Conservation (phyloP, 1,140 invertebrate genomes). For the Eciton burchellii region DNA sequence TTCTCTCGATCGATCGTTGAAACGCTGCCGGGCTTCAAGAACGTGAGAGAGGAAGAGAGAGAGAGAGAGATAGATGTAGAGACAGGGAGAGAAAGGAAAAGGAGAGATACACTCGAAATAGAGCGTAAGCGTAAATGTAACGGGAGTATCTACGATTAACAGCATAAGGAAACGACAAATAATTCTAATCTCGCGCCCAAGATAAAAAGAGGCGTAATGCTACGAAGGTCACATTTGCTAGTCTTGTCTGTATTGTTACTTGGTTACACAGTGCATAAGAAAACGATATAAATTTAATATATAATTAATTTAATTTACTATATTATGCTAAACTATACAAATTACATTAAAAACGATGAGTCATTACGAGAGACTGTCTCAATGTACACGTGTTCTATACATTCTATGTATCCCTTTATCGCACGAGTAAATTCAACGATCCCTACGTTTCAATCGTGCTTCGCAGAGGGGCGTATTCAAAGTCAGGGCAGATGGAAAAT, state of each 20-base stretch:
- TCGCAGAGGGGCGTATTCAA: too few relatives aligned
- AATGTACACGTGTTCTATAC: too few relatives aligned
- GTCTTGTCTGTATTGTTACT: slow-evolving; percentile 84
- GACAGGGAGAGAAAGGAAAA: too few relatives aligned
- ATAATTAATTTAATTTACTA: slow-evolving; percentile 84
- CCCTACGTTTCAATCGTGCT: too few relatives aligned
- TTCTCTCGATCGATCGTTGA: slow-evolving; percentile 78
- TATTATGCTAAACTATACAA: slow-evolving; percentile 82
- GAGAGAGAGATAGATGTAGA: too few relatives aligned
- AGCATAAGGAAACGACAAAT: slow-evolving; percentile 71
- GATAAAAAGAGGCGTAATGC: slow-evolving; percentile 78
- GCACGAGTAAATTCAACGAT: too few relatives aligned
- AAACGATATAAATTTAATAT: slow-evolving; percentile 84
- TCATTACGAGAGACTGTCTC: slow-evolving; percentile 69
- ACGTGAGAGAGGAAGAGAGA: background rate
- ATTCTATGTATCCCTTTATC: too few relatives aligned
- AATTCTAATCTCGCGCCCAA: slow-evolving; percentile 79
- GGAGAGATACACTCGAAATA: slow-evolving; percentile 30
- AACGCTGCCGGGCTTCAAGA: slow-evolving; percentile 78
- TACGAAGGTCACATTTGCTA: slow-evolving; percentile 83
- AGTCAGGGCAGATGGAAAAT: too few relatives aligned
- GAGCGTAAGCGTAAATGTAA: slow-evolving; percentile 64
- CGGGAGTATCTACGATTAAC: slow-evolving; percentile 55
- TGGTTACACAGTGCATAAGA: slow-evolving; percentile 83
- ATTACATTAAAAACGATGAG: slow-evolving; percentile 83